Base-by-base conservation (phyloP, 2,797 vertebrate genomes). In the Pelodytes ibericus region DNA sequence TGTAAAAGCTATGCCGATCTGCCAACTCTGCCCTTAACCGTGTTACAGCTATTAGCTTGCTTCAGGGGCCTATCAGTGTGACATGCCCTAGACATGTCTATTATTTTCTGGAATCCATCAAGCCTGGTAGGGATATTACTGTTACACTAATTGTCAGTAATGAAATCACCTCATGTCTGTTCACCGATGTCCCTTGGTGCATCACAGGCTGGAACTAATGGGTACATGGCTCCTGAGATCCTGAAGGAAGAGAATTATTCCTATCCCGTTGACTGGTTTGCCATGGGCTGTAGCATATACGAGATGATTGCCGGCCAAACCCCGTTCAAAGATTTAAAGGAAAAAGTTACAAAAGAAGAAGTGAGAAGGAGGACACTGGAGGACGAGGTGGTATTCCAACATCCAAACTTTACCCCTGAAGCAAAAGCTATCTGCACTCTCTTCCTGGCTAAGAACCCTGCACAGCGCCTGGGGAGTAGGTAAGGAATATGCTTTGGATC, bases 211-310 rank as follows among this genome's bases (percentile, higher is more conserved):
- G 96, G 96, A 64, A 98, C 96, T 1, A 95, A 93, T 65, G 94
- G 94, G 0, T 98, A 98, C 81, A 97, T 98, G 96, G 96, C 96
- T 80, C 96, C 96, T 0, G 97, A 98, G 86, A 86, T 99, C 81
- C 87, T 98, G 64, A 92, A 70, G 44, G 95, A 97, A 18, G 92
- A 87, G 11, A 90, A 87, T 1, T 99, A 98, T 87, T 88, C 91
- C 84, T 94, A 94, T 24, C 93, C 96, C 0, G 96, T 96, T 88
- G 96, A 98, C 89, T 99, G 96, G 96, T 98, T 97, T 91, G 93
- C 96, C 24, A 87, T 97, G 89, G 97, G 97, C 15, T 95, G 94
- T 86, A 96, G 94, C 83, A 95, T 98, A 85, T 98, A 96, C 65
- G 96, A 99, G 86, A 98, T 98, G 95, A 85, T 98, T 78, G 94